Evolutionary conservation across 2,113 vertebrate genomes (phyloP), one percentile per base, ranked within the genome.

Genomic region (Rhagologus leucostigma): DNA sequence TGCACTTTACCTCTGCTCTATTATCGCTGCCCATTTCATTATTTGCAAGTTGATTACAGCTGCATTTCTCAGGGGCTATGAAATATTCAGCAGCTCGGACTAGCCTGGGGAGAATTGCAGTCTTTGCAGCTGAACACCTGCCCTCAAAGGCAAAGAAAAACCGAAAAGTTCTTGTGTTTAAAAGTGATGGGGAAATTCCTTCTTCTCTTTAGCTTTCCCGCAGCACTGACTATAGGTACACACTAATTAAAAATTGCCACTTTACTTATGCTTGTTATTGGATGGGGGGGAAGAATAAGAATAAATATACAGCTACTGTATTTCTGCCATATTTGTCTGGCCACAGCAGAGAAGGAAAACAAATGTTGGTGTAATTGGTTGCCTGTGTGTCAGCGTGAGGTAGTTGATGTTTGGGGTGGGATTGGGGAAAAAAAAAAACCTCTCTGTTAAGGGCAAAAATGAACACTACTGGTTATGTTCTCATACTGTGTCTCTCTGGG

Each of bases 1-100:
- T 2, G 3, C 64, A 39, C 75, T 94, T 95, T 91, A 74, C 89
- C 89, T 95, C 91, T 78, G 75, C 56, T 90, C 33, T 63, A 27
- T 90, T 88, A 91, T 92, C 19, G 50, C 87, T 89, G 89, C 91
- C 95, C 91, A 87, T 97, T 97, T 96, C 93, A 97, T 97, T 97
- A 97, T 95, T 94, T 96, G 80, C 16, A 29, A 74, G 64, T 94
- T 97, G 91, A 96, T 97, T 96, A 91, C 96, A 95, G 82, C 89
- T 91, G 87, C 16, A 1, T 93, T 95, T 87, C 91, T 96, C 75
- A 68, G 69, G 94, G 93, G 93, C 56, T 75, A 94, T 96, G 91
- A 97, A 95, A 95, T 96, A 97, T 96, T 96, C 95, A 96, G 78
- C 55, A 93, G 93, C 42, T 7, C 0, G 0, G 42, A 49, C 70